phyloP scores from a whole-genome alignment of 2,113 vertebrate genomes.

The Phyllostomus discolor region DNA sequence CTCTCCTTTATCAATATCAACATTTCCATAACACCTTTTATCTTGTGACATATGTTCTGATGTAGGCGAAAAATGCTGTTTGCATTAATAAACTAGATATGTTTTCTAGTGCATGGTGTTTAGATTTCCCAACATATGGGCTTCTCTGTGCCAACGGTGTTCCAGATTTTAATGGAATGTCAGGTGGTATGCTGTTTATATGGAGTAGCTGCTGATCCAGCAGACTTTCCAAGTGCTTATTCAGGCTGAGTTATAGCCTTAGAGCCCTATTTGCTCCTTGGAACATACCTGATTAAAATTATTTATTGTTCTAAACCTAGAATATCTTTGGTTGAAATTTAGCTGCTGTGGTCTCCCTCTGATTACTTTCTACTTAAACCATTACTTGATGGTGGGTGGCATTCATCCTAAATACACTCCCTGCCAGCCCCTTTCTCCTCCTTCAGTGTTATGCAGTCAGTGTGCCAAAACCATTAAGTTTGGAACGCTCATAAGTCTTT shows the following conservation, averaged over 20 bases:
- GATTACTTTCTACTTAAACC: conserved; percentile 74
- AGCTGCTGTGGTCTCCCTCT: conserved; percentile 72
- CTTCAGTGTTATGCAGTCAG: conserved; percentile 13
- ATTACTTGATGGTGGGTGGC: conserved; percentile 75
- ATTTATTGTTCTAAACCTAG: conserved; percentile 77
- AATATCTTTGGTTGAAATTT: conserved; percentile 75
- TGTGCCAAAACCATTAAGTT: conserved; percentile 71
- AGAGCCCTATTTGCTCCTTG: conserved; percentile 57
- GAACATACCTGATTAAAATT: conserved; percentile 66
- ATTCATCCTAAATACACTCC: conserved; percentile 72
- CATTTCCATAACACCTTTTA: neutral
- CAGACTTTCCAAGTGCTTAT: neutral
- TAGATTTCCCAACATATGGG: neutral
- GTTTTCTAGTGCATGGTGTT: neutral
- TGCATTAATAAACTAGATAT: conserved; percentile 14
- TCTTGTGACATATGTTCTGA: neutral
- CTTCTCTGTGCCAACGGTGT: neutral
- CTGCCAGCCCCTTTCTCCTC: conserved; percentile 62
- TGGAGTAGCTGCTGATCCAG: neutral
- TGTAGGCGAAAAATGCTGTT: neutral
- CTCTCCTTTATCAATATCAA: neutral
- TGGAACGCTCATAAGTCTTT: conserved; percentile 36
- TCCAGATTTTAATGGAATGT: neutral
- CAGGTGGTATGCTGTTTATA: neutral
- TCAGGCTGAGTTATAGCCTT: conserved; percentile 11